A percentile compares a stretch with the other conserved stretches of the same genome.
These are phyloP conservation scores for Eueides isabella DNA, from an alignment of 1,140 invertebrate species.

Conservation along the genomic window DNA sequence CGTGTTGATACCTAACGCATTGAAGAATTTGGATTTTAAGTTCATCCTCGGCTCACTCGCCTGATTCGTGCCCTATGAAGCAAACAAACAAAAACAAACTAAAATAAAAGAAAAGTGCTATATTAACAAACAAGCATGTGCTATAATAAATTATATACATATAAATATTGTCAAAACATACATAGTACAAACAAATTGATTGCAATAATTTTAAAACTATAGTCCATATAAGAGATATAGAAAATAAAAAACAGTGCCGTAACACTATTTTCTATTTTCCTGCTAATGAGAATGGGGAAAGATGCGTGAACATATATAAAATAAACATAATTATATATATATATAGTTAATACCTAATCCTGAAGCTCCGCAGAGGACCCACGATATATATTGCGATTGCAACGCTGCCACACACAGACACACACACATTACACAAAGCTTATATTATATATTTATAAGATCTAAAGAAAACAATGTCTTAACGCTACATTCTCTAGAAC, in stretches of 20 bases:
- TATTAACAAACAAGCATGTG: conserved; percentile 37
- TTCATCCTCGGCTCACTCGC: conserved; percentile 80
- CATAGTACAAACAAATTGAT: background rate
- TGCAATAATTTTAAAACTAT: background rate
- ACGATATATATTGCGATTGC: conserved; percentile 25
- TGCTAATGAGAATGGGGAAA: conserved; percentile 40
- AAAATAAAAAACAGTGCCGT: background rate
- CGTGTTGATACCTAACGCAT: conserved; percentile 81
- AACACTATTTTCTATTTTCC: background rate
- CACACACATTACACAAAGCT: conserved; percentile 19
- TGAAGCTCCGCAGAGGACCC: conserved; percentile 3
- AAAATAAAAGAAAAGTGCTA: conserved; percentile 47
- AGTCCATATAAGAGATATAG: background rate
- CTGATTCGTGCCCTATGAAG: conserved; percentile 75
- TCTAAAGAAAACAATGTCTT: background rate
- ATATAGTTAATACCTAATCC: background rate
- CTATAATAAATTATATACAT: conserved; percentile 42
- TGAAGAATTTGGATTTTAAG: conserved; percentile 82
- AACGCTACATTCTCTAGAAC: background rate
- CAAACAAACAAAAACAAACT: conserved; percentile 63
- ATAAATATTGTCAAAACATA: background rate
- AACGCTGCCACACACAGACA: conserved; percentile 36
- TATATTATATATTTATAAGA: background rate
- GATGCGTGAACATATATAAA: conserved; percentile 25
- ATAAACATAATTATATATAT: background rate